Conservation (phyloP, 2,797 vertebrate genomes). For the Notamacropus eugenii region DNA sequence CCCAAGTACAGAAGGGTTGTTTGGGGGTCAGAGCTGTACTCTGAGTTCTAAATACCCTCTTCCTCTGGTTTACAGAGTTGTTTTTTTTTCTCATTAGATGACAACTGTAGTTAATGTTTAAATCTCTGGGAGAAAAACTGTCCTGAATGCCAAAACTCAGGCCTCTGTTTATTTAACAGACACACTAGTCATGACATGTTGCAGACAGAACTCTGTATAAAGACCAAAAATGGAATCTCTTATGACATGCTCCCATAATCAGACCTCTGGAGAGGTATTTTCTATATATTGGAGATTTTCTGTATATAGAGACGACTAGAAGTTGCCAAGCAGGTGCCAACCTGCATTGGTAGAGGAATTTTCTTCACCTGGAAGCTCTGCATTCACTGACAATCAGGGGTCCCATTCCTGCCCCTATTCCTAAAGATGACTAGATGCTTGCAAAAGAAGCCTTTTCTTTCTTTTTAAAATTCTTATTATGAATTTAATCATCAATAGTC, state of each 20-base stretch:
- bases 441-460: background rate
- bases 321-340: background rate
- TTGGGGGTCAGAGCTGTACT: background rate
- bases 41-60: background rate
- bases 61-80: background rate
- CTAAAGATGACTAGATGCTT: background rate
- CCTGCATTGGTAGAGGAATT: background rate
- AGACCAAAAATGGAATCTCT: background rate
- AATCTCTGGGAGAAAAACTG: background rate
- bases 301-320: background rate
- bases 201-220: background rate
- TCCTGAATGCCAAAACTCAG: background rate
- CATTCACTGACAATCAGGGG: background rate
- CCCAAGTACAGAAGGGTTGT: background rate
- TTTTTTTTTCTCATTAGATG: background rate
- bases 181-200: background rate
- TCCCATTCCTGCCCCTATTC: background rate
- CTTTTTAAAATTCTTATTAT: background rate
- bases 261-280: background rate
- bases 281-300: background rate
- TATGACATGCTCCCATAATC: background rate
- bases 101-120: background rate
- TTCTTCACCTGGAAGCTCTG: background rate
- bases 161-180: constrained; percentile 1
- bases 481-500: background rate